A percentile compares a stretch with the other conserved stretches of the same genome.
These are phyloP conservation scores for Micromys minutus DNA, from an alignment of 2,113 vertebrate genomes.

Conservation along the genomic window DNA sequence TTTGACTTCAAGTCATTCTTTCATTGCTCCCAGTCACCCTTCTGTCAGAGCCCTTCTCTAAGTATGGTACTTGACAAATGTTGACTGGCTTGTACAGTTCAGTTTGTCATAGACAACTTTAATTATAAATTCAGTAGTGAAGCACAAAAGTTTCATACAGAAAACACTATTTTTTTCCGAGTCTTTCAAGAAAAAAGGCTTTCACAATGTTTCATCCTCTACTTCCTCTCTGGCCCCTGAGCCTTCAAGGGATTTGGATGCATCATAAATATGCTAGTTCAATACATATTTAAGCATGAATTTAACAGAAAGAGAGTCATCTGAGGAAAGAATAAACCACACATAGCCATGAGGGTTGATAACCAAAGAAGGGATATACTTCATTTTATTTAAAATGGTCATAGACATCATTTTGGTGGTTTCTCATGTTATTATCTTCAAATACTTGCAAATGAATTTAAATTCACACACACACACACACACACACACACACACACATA, in stretches of 20 bases:
- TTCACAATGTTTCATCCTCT: background rate
- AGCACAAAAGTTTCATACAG: background rate
- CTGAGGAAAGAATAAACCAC: background rate
- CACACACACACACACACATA: too few species aligned
- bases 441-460: background rate
- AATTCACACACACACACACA: background rate
- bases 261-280: background rate
- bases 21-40: too few species aligned
- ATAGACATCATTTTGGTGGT: background rate
- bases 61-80: background rate
- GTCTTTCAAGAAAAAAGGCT: too few species aligned
- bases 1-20: too few species aligned
- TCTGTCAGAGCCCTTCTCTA: too few species aligned
- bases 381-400: too few species aligned
- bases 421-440: background rate
- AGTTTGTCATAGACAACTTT: background rate
- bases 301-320: background rate
- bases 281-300: background rate
- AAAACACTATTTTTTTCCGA: background rate
- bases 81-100: background rate
- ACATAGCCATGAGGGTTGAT: background rate
- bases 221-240: background rate
- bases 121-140: too few species aligned
- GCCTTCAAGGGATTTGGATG: background rate
- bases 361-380: too few species aligned